Evolutionary conservation across 2,797 vertebrate species (phyloP), one percentile per base, ranked within the genome.

Genomic region (Oreonectes daqikongensis): DNA sequence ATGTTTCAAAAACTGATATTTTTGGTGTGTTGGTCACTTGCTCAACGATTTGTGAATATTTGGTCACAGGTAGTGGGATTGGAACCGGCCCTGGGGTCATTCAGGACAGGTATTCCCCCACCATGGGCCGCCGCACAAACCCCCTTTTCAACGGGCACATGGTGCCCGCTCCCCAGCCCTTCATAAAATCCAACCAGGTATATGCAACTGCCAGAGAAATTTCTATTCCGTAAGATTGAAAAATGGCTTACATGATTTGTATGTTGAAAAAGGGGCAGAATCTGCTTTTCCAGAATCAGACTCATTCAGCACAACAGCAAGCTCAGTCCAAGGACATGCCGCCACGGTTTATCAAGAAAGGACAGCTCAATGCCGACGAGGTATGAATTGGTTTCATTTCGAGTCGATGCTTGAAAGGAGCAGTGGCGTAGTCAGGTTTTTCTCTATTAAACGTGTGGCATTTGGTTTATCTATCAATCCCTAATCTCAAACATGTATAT

Each of bases 21-120:
- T 24, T 18, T 57, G 44, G 3, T n/a, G 12, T 55, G 7, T 66
- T 17, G 64, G 35, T 72, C 20, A 64, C 5, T 18, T 46, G 44
- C 28, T 32, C 1, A 55, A 14, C 20, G 17, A 0, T 1, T 48
- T 18, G 5, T 70, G 52, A 81, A 24, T 46, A n/a, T 28, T 26
- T 79, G 6, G 12, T 72, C 2, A 2, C 66, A 99, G 97, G 97
- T 83, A 92, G 94, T 80, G 97, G 96, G 88, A 98, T 99, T 90
- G 97, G 97, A 91, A 99, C 97, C 82, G 97, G 97, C 90, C 97
- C 97, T 66, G 97, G 97, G 81, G 97, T 99, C 88, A 99, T 99
- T 91, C 97, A 99, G 94, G 97, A 98, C 88, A 91, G 97, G 91
- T 99, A 96, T 93, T 99, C 97, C 69, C 97, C 97, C 90, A 98